phyloP scores from a whole-genome alignment of 2,113 vertebrate genomes.

The Geococcyx californianus region DNA sequence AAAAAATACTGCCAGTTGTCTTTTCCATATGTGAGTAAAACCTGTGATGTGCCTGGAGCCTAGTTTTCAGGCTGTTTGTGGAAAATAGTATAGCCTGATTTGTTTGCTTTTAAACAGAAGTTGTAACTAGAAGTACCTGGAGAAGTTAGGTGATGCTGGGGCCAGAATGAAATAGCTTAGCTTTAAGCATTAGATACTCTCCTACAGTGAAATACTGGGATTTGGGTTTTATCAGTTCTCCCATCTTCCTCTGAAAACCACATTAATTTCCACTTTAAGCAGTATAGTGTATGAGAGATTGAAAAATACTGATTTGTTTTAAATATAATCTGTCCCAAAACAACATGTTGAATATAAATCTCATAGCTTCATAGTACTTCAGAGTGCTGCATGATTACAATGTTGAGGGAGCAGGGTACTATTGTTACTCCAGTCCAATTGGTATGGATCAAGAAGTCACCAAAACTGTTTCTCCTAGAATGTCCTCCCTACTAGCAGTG shows the following conservation, averaged over 20 bases:
- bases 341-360: neutral
- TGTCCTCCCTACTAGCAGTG: neutral
- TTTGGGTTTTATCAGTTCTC: neutral
- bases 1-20: neutral
- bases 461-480: neutral
- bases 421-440: neutral
- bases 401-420: neutral
- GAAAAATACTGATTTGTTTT: neutral
- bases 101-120: neutral
- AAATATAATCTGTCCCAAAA: neutral
- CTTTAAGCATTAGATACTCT: neutral
- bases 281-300: neutral
- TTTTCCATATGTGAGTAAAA: neutral
- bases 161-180: neutral
- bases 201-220: neutral
- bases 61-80: neutral
- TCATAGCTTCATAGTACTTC: neutral
- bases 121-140: neutral
- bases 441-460: neutral
- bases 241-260: neutral
- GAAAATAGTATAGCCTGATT: neutral
- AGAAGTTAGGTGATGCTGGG: neutral
- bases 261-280: neutral
- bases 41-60: neutral
- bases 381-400: neutral